Evolutionary conservation across 2,113 vertebrate species (phyloP), one percentile per base, ranked within the genome.

Genomic region (Gopherus evgoodei): DNA sequence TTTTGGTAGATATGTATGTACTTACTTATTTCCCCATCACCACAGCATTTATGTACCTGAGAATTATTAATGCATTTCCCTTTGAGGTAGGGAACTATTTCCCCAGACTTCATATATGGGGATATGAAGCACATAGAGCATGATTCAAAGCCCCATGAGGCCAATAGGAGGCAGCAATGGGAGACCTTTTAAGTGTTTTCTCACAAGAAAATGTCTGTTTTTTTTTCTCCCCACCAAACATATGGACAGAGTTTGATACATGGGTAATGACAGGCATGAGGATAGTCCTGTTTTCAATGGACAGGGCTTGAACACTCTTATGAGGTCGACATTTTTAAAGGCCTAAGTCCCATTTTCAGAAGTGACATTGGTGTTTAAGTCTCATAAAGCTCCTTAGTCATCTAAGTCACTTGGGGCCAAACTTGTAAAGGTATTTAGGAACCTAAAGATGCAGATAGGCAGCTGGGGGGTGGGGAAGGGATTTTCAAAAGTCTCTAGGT

Each of bases 31-130:
- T 2, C 95, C 22, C 69, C 72, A 25, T 87, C 80, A 83, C 65
- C 72, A 17, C 19, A 47, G 62, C 57, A 42, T 69, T 54, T 14
- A 54, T 72, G 35, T 44, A 38, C 11, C 56, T 90, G 27, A 42
- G 31, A 89, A 78, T 84, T 57, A 62, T 78, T 47, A 89, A 81
- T 19, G 10, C 1, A 11, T 83, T 88, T 53, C 25, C 83, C 50
- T 94, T 81, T 56, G 52, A n/a, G 5, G 1, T 0, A 72, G 1
- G 1, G 1, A 19, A 69, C 16, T 47, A 10, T 76, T 21, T 49
- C n/a, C 27, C 12, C 57, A 27, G 27, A 59, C 27, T 59, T 59
- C 27, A 5, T 54, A 0, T 5, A 1, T 0, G 5, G 12, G n/a
- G 65, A 88, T 81, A 80, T 7, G 56, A 42, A 54, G 17, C 47